phyloP scores from a whole-genome alignment of 2,113 vertebrate genomes.

The Collichthys lucidus region DNA sequence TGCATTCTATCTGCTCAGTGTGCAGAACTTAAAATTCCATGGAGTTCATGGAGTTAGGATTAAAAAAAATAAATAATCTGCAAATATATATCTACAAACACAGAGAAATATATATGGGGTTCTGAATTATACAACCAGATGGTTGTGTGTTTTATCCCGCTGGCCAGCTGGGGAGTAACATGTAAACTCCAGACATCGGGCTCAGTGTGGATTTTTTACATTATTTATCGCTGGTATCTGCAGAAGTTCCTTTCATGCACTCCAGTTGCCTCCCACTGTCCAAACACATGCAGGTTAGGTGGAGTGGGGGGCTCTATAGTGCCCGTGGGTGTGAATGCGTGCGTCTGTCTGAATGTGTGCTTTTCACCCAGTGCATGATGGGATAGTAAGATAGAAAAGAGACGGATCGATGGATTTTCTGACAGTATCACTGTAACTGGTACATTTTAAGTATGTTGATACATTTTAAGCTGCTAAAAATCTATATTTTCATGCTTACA shows the following conservation, averaged over 20 bases:
- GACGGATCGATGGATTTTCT: not conserved
- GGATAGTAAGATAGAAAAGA: constrained; percentile 9
- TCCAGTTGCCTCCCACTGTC: constrained; percentile 26
- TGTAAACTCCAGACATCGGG: not conserved
- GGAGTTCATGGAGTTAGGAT: not conserved
- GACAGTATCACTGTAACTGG: not conserved
- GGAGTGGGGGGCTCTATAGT: constrained; percentile 42
- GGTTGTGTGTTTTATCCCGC: constrained; percentile 9
- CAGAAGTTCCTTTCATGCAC: not conserved
- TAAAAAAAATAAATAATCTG: constrained; percentile 1
- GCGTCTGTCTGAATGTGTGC: constrained; percentile 52
- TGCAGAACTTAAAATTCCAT: constrained; percentile 35
- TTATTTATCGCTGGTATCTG: not conserved
- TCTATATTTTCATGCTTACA: not conserved
- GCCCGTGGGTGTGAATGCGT: constrained; percentile 59
- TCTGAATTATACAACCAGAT: constrained; percentile 1
- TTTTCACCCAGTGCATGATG: constrained; percentile 50
- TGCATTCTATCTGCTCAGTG: constrained; percentile 46
- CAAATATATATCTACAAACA: constrained; percentile 27
- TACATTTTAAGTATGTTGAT: not conserved
- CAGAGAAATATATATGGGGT: constrained; percentile 11
- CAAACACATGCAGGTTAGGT: constrained; percentile 36
- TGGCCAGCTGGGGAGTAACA: not conserved
- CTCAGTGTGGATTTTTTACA: constrained; percentile 2
- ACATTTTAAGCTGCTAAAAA: not conserved